Evolutionary conservation across 1,140 invertebrate genomes (phyloP).

Genomic region (Drosophila mayri): DNA sequence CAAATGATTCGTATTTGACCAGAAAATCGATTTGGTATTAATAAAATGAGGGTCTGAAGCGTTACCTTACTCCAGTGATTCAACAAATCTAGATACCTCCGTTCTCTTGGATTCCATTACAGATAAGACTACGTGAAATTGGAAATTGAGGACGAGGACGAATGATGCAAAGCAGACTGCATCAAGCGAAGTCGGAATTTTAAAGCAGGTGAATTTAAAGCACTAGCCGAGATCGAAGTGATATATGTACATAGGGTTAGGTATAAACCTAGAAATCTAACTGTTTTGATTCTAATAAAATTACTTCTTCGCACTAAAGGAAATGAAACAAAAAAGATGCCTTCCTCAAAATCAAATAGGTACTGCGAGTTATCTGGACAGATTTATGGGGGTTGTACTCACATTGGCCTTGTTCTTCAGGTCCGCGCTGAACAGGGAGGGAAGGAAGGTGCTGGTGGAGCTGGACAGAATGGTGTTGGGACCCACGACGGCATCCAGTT

Average conservation of each 20-base stretch:
- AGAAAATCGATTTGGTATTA: background rate
- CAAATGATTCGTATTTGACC: background rate
- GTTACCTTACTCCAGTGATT: background rate
- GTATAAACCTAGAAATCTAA: too few species aligned
- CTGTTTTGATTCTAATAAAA: background rate
- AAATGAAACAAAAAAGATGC: background rate
- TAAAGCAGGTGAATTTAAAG: background rate
- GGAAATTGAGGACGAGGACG: conserved; percentile 18
- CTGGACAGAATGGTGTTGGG: conserved; percentile 92
- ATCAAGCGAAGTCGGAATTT: background rate
- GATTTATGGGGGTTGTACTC: conserved; percentile 49
- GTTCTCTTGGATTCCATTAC: background rate
- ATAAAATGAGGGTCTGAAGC: too few species aligned
- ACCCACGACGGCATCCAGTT: conserved; percentile 92
- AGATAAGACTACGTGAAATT: conserved; percentile 28
- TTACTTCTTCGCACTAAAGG: too few species aligned
- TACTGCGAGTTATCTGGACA: conserved; percentile 1
- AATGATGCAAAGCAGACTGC: background rate
- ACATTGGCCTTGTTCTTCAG: conserved; percentile 91
- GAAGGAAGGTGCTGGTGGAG: conserved; percentile 95
- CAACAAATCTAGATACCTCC: background rate
- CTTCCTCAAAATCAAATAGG: background rate
- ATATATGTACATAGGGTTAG: background rate
- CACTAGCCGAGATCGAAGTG: background rate
- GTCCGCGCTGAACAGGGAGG: conserved; percentile 93